Base-by-base conservation (phyloP, 2,797 vertebrate species). In the Aldrovandia affinis region DNA sequence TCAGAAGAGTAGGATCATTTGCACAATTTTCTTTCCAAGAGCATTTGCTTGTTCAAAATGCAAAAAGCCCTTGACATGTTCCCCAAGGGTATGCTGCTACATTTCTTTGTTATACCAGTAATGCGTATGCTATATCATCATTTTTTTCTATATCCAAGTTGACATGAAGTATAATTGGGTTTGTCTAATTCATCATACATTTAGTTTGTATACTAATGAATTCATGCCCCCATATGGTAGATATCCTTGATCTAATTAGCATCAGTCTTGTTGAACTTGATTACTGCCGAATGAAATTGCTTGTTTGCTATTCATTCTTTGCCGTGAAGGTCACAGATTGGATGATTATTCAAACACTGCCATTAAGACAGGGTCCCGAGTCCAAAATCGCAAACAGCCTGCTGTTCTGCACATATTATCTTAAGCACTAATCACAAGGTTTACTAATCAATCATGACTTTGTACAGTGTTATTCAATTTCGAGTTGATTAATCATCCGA, bases 151-250 rank as follows among this genome's bases (percentile, higher is more conserved):
- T 63, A 28, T 63, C 57, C 20, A 63, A 9, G 2, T 36, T 68
- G 30, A 33, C 30, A 18, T 68, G 28, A 68, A 68, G 8, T 68
- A 2, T 68, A 33, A 25, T 75, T 7, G 36, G 7, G 70, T 75
- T 75, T 42, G 39, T 44, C 18, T 36, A 42, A 75, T 75, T 75
- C 20, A 44, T 75, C 39, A 75, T 75, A 70, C 1, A 33, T 68
- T 68, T 68, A 42, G 36, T 42, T 44, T 75, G 20, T 44, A 75
- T 75, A 75, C 9, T 39, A 75, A 75, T 75, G 39, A 75, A 75
- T 75, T 22, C 70, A 36, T 7, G 70, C 39, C 36, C 25, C 70
- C 22, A 44, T 75, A 68, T 33, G 63, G 30, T 68, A 36, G 30
- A 68, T 68, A 68, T 33, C 28, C 15, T 33, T 4, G 30, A 68